phyloP scores from a whole-genome alignment of 2,888 invertebrate genomes.

The Philaethria dido region DNA sequence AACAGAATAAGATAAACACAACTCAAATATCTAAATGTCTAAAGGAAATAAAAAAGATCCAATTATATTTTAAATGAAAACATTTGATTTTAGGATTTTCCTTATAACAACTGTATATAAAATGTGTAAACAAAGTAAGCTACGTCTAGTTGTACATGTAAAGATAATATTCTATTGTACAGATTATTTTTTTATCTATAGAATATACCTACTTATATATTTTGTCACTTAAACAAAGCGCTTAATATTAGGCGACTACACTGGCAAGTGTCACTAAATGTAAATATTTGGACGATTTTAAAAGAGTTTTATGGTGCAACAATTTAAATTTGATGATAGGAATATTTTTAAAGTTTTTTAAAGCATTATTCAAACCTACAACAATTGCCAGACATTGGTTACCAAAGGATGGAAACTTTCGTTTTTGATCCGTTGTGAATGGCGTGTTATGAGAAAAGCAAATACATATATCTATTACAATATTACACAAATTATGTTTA shows the following conservation, averaged over 20 bases:
- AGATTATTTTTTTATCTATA: background rate
- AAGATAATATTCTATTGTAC: background rate
- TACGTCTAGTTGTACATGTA: background rate
- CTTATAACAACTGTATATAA: background rate
- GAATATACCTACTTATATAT: background rate
- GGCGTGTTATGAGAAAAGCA: too few species aligned
- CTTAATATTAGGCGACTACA: background rate
- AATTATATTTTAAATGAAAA: background rate
- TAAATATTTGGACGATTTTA: too few species aligned
- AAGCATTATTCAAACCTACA: too few species aligned
- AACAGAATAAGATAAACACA: background rate
- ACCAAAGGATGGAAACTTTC: too few species aligned
- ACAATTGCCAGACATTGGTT: too few species aligned
- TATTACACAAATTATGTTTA: too few species aligned
- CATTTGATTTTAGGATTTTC: constrained; percentile 3
- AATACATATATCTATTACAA: too few species aligned
- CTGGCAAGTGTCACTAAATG: too few species aligned
- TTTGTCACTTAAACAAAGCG: background rate
- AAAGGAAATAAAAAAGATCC: background rate
- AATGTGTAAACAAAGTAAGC: background rate
- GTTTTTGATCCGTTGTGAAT: too few species aligned
- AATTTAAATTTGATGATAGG: too few species aligned
- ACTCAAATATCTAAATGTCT: background rate
- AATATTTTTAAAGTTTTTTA: too few species aligned
- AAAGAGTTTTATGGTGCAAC: too few species aligned